These are phyloP conservation scores for Gallinago media DNA, from an alignment of 2,113 vertebrate species.

Conservation along the genomic window DNA sequence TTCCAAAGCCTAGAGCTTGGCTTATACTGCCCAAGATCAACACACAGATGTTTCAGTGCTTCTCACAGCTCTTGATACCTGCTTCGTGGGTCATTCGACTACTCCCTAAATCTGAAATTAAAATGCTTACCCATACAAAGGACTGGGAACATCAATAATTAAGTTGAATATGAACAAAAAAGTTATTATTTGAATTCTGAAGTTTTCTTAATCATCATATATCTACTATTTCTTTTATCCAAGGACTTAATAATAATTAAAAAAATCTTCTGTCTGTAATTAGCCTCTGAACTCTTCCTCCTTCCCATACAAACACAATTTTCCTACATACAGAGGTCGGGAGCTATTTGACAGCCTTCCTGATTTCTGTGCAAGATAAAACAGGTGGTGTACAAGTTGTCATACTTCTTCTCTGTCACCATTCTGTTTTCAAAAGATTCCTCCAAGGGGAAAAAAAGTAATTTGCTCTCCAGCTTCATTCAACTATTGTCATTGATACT, in stretches of 20 bases:
- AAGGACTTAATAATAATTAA: neutral
- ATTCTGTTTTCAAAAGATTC: too few relatives aligned
- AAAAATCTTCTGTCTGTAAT: neutral
- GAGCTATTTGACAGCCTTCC: too few relatives aligned
- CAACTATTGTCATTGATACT: too few relatives aligned
- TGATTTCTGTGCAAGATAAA: too few relatives aligned
- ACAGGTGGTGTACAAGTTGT: too few relatives aligned
- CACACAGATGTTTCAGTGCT: neutral
- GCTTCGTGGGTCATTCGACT: neutral
- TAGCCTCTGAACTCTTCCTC: neutral
- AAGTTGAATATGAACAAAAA: neutral
- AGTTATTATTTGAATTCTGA: neutral
- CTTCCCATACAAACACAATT: too few relatives aligned
- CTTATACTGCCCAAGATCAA: neutral
- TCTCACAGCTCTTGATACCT: neutral
- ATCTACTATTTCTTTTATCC: neutral
- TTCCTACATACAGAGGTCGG: too few relatives aligned
- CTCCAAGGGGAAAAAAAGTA: too few relatives aligned
- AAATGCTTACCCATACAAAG: neutral
- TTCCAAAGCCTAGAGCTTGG: neutral
- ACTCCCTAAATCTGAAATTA: neutral
- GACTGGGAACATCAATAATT: neutral
- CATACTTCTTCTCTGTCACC: too few relatives aligned
- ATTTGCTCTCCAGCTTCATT: too few relatives aligned
- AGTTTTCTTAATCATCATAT: neutral